These are phyloP conservation scores for Onthophagus taurus DNA, from an alignment of 1,140 invertebrate species.

Conservation along the genomic window DNA sequence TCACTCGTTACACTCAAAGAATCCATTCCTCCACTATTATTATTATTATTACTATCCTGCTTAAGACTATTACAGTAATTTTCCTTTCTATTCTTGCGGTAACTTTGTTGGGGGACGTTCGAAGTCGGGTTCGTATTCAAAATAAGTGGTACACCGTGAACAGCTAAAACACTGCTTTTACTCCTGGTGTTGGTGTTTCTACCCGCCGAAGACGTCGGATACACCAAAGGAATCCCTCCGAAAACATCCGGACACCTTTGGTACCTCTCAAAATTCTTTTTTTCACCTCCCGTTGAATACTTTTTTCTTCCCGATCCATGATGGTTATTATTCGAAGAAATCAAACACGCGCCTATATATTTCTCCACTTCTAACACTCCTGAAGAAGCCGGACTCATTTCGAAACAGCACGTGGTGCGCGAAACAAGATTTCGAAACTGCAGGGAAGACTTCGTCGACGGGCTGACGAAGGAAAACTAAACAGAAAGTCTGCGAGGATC, in stretches of 20 bases:
- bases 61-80: constrained; percentile 24
- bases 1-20: constrained; percentile 63
- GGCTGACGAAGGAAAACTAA: too few species aligned
- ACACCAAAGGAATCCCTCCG: constrained; percentile 31
- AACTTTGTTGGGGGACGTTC: too few species aligned
- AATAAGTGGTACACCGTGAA: constrained; percentile 67
- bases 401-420: too few species aligned
- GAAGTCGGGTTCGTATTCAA: too few species aligned
- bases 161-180: constrained; percentile 55
- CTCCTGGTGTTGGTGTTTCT: constrained; percentile 38
- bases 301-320: not conserved
- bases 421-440: too few species aligned
- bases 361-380: constrained; percentile 50
- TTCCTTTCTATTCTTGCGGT: constrained; percentile 9
- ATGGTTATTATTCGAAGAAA: constrained; percentile 40
- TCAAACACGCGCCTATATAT: constrained; percentile 55
- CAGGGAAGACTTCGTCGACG: not conserved
- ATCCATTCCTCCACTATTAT: constrained; percentile 43
- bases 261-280: not conserved
- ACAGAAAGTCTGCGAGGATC: too few species aligned
- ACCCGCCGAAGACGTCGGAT: constrained; percentile 22
- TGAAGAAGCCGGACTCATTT: constrained; percentile 53
- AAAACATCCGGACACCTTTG: constrained; percentile 3
- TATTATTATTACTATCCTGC: constrained; percentile 14
- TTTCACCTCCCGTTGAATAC: not conserved